Percentiles rank a stretch among this genome's conserved stretches.
Evolutionary conservation across 2,888 invertebrate species (phyloP).

Genomic region (Gryllus longicercus): DNA sequence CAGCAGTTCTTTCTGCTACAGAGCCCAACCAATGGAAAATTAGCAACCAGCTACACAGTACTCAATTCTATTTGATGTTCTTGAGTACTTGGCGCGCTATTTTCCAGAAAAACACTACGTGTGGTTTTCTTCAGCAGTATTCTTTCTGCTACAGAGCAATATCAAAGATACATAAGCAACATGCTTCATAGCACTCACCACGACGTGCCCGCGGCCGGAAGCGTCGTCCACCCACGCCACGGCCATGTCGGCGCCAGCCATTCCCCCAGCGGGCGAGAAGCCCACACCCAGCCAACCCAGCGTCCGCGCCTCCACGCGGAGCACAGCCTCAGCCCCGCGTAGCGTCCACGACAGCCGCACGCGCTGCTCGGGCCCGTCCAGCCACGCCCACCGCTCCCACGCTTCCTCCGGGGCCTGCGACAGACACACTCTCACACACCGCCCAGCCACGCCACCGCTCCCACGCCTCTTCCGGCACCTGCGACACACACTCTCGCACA

Average conservation of each 20-base stretch:
- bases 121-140: no score
- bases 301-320: not conserved
- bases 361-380: not conserved
- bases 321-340: not conserved
- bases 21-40: no score
- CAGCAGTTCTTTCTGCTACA: no score
- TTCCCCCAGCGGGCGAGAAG: not conserved
- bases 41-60: not conserved
- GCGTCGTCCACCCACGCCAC: not conserved
- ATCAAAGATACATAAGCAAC: no score
- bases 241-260: constrained; percentile 18
- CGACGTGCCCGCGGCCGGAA: not conserved
- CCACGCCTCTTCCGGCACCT: no score
- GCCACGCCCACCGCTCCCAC: not conserved
- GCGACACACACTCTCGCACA: no score
- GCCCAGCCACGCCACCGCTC: no score
- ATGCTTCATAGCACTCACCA: not conserved
- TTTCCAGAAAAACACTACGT: no score
- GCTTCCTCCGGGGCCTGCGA: not conserved
- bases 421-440: not conserved
- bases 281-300: not conserved
- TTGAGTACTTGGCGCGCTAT: no score
- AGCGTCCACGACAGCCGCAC: not conserved
- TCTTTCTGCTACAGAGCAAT: no score
- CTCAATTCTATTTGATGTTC: not conserved